These are phyloP conservation scores for Dasypolia templi DNA, from an alignment of 2,888 invertebrate genomes.

Conservation along the genomic window DNA sequence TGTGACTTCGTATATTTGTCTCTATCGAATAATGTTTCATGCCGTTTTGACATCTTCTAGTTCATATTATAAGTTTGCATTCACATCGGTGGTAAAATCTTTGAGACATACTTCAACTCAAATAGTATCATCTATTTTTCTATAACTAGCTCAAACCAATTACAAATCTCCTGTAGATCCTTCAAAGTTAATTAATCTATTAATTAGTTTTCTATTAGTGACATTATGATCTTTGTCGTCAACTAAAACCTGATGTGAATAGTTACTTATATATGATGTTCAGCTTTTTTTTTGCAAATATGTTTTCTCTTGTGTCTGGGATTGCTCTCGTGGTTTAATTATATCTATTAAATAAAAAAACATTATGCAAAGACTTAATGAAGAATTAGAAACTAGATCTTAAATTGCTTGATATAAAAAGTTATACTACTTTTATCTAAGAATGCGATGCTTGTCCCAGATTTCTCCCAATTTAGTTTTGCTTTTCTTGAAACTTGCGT, in stretches of 20 bases:
- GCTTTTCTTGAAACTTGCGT: conserved; percentile 65
- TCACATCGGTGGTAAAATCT: conserved; percentile 69
- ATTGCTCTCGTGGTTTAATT: conserved; percentile 72
- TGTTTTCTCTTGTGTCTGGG: conserved; percentile 79
- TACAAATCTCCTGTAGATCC: background rate
- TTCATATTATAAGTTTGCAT: conserved; percentile 71
- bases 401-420: conserved; percentile 71
- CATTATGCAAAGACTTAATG: conserved; percentile 59
- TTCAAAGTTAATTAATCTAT: conserved; percentile 4
- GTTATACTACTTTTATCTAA: conserved; percentile 73
- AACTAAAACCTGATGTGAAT: conserved; percentile 67
- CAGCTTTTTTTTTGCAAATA: conserved; percentile 80
- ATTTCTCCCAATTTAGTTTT: conserved; percentile 70
- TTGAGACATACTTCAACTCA: background rate
- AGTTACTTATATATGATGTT: conserved; percentile 66
- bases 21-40: conserved; percentile 72
- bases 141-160: too few relatives aligned
- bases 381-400: conserved; percentile 66
- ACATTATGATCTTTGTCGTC: background rate
- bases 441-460: conserved; percentile 82
- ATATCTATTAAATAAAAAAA: conserved; percentile 53
- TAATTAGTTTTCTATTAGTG: background rate
- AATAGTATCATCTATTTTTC: background rate
- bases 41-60: conserved; percentile 73
- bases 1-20: conserved; percentile 80